Evolutionary conservation across 2,888 invertebrate genomes (phyloP).

Genomic region (Flexamia atlantica): DNA sequence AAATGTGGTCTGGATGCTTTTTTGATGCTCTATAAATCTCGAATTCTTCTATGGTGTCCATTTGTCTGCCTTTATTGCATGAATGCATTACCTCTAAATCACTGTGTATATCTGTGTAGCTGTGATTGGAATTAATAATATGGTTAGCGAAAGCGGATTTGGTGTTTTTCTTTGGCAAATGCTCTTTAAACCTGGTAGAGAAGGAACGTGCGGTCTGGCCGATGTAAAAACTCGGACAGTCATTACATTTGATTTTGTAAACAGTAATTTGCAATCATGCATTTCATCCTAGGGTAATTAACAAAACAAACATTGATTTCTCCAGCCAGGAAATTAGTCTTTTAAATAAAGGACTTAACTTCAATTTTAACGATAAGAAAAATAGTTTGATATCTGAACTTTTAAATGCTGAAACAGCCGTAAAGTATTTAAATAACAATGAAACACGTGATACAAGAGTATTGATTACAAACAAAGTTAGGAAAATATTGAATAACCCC

Average conservation of each 20-base stretch:
- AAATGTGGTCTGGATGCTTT: too few relatives aligned
- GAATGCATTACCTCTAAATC: too few relatives aligned
- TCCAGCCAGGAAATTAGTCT: neutral
- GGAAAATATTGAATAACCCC: neutral
- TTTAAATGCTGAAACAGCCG: neutral
- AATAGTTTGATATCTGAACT: neutral
- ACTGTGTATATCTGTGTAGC: too few relatives aligned
- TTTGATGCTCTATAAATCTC: too few relatives aligned
- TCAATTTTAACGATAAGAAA: conserved; percentile 6
- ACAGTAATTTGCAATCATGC: neutral
- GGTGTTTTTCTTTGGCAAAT: too few relatives aligned
- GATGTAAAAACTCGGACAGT: too few relatives aligned
- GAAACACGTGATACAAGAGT: neutral
- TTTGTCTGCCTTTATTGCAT: too few relatives aligned
- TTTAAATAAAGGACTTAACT: conserved; percentile 31
- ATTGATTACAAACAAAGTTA: neutral
- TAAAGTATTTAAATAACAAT: neutral
- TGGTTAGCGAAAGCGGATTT: too few relatives aligned
- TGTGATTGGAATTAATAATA: too few relatives aligned
- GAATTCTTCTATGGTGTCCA: too few relatives aligned
- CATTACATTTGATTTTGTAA: neutral
- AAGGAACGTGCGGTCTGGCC: too few relatives aligned
- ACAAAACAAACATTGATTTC: neutral
- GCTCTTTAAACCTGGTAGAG: too few relatives aligned
- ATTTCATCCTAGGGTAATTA: conserved; percentile 15